Evolutionary conservation across 2,113 vertebrate species (phyloP).

Genomic region (Xyrauchen texanus): DNA sequence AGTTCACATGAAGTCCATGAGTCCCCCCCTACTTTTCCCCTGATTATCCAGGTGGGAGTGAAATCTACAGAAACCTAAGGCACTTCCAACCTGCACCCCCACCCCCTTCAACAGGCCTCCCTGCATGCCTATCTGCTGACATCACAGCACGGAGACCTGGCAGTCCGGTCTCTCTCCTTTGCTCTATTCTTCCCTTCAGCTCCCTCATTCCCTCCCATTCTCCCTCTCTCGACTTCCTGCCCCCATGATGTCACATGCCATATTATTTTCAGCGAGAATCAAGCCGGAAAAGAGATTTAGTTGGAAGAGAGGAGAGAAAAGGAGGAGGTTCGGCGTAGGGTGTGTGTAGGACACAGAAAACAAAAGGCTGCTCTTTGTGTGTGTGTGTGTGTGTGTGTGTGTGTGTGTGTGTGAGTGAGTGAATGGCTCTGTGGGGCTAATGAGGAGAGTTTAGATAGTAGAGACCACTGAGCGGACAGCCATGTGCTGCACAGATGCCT

Average conservation of each 20-base stretch:
- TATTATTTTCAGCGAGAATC: slow-evolving; percentile 80
- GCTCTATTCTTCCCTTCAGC: slow-evolving; percentile 62
- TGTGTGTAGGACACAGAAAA: slow-evolving; percentile 66
- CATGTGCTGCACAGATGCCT: slow-evolving; percentile 72
- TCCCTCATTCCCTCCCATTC: too few species aligned
- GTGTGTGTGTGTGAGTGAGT: slow-evolving; percentile 12
- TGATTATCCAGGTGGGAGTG: slow-evolving; percentile 78
- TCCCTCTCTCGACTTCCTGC: slow-evolving; percentile 69
- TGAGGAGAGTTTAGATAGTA: slow-evolving; percentile 69
- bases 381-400: slow-evolving; percentile 58
- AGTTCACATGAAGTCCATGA: slow-evolving; percentile 47
- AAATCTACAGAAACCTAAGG: slow-evolving; percentile 57
- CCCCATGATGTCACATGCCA: slow-evolving; percentile 82
- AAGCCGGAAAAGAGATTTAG: slow-evolving; percentile 80
- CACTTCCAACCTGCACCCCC: slow-evolving; percentile 69
- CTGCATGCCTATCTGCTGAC: slow-evolving; percentile 78
- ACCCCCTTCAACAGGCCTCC: slow-evolving; percentile 63
- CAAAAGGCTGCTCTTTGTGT: slow-evolving; percentile 69
- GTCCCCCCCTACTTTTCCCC: slow-evolving; percentile 26
- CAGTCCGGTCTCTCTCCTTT: slow-evolving; percentile 66
- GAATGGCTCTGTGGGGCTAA: slow-evolving; percentile 70
- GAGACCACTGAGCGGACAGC: slow-evolving; percentile 65
- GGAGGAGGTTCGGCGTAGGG: slow-evolving; percentile 56
- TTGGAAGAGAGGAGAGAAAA: slow-evolving; percentile 64
- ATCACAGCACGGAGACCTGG: slow-evolving; percentile 76